Base-by-base conservation (phyloP, 2,797 vertebrate species). In the Hypotaenidia okinawae region DNA sequence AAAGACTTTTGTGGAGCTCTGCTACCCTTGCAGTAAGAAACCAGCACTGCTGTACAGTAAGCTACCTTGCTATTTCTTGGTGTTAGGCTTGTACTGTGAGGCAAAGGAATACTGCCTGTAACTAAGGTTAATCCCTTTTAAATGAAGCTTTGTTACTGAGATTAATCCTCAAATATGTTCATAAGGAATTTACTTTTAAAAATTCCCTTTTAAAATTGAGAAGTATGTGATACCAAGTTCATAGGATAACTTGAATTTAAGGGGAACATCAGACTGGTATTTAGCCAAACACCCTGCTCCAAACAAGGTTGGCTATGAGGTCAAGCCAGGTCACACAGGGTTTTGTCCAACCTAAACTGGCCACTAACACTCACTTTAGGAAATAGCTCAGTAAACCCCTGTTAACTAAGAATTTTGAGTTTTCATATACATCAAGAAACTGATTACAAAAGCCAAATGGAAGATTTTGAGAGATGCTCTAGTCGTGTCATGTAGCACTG, bases 111-210 rank as follows among this genome's bases (percentile, higher is more conserved):
- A 86, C 8, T 84, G 73, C 33, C 10, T 68, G 33, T 63, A 87
- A 76, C 63, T 87, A 47, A 74, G 33, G 80, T 87, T 91, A 94
- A 95, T 94, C 77, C 77, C 15, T 77, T 94, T 87, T 80, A 94
- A 94, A 91, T 37, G 5, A 93, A 89, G 73, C 84, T 92, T 89
- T 95, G 83, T 92, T 95, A 81, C 52, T 1, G 2, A 70, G 43
- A 62, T 74, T 94, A 80, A 83, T 74, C 57, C 39, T 74, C 35
- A 92, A 91, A 94, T 66, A 59, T 10, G 11, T 80, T 90, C 77
- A 86, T 37, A 59, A 75, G 35, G 32, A 91, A 39, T 30, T 84
- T 68, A 54, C 10, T 78, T 84, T 89, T 80, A 9, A 51, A 89
- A 69, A 84, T 73, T 30, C 10, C 3, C 54, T 78, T 78, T 66